Evolutionary conservation across 1,140 invertebrate species (phyloP).

Genomic region (Oedothorax gibbosus): DNA sequence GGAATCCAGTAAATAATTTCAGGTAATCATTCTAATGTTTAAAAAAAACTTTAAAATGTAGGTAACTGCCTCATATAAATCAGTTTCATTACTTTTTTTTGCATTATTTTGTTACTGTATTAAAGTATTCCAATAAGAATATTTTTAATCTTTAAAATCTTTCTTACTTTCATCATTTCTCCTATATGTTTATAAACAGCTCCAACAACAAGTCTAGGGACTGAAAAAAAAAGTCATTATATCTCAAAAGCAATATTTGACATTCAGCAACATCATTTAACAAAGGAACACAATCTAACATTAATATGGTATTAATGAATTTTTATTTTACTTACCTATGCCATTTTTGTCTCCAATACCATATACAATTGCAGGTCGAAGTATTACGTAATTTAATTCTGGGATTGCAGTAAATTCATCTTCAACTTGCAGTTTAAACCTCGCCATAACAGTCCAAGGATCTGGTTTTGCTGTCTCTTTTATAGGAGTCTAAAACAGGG

Average conservation of each 20-base stretch:
- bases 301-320: not conserved
- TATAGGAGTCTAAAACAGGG: conserved; percentile 73
- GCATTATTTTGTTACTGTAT: too few species aligned
- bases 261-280: not conserved
- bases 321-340: conserved; percentile 75
- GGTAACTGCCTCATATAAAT: too few species aligned
- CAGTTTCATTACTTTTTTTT: too few species aligned
- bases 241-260: not conserved
- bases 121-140: too few species aligned
- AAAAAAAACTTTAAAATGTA: too few species aligned
- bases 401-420: conserved; percentile 77
- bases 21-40: too few species aligned
- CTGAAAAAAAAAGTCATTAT: conserved; percentile 69
- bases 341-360: conserved; percentile 85
- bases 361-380: conserved; percentile 88
- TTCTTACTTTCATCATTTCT: conserved; percentile 83
- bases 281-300: not conserved
- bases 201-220: conserved; percentile 84
- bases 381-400: conserved; percentile 81
- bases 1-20: too few species aligned
- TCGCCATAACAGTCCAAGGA: conserved; percentile 85
- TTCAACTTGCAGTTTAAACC: conserved; percentile 87
- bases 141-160: not conserved
- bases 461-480: conserved; percentile 81
- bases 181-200: conserved; percentile 87